Conservation (phyloP, 2,797 vertebrate species). For the Xyrichtys novacula region DNA sequence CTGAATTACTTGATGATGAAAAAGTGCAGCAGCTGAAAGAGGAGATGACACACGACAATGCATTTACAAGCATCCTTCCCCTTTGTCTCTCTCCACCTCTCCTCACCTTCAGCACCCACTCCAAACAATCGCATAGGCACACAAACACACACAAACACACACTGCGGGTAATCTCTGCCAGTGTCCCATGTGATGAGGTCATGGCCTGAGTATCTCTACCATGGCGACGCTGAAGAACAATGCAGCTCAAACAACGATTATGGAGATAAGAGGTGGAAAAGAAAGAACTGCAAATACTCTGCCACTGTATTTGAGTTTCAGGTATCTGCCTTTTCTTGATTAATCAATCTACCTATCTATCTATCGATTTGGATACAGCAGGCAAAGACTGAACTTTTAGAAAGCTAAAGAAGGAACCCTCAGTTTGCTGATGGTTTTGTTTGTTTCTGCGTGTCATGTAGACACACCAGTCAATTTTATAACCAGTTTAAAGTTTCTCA, state of each 20-base stretch:
- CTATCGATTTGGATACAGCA: too few species aligned
- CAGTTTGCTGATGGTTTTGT: too few species aligned
- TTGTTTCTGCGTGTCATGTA: too few species aligned
- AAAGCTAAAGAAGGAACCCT: too few species aligned
- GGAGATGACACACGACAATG: conserved; percentile 46
- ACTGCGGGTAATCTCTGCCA: conserved; percentile 16
- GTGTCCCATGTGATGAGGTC: conserved; percentile 50
- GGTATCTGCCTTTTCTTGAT: not conserved
- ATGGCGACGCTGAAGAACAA: conserved; percentile 27
- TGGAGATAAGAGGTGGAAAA: not conserved
- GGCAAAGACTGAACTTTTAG: too few species aligned
- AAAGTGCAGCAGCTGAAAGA: conserved; percentile 69
- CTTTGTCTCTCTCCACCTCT: conserved; percentile 48
- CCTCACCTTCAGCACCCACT: conserved; percentile 12
- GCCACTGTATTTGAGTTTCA: not conserved
- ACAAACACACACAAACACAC: conserved; percentile 25
- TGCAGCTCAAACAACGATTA: conserved; percentile 23
- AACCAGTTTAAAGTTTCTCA: too few species aligned
- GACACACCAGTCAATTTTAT: too few species aligned
- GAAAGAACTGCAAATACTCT: not conserved
- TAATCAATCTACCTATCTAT: not conserved
- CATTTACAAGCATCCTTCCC: conserved; percentile 44
- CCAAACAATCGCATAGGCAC: not conserved
- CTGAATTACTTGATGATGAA: conserved; percentile 43
- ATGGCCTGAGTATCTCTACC: conserved; percentile 31